phyloP scores from a whole-genome alignment of 2,888 invertebrate species.

The Resseliella maxima region DNA sequence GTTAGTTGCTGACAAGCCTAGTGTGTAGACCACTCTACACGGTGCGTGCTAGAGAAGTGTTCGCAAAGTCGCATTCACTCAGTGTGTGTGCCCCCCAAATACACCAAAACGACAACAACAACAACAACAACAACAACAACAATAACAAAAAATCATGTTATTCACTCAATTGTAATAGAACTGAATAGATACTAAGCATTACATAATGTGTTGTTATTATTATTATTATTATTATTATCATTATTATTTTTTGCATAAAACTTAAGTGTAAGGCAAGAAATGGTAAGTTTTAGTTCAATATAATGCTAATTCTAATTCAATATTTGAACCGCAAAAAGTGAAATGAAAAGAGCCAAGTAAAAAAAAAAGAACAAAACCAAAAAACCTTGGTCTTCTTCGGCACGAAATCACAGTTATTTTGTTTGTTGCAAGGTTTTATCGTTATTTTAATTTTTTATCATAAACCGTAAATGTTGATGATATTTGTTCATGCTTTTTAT shows the following conservation, averaged over 20 bases:
- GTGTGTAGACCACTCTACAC: constrained; percentile 37
- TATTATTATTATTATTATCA: constrained; percentile 32
- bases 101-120: background rate
- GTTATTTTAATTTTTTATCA: background rate
- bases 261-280: constrained; percentile 55
- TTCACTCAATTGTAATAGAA: constrained; percentile 54
- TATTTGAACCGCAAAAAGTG: background rate
- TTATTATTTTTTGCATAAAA: constrained; percentile 57
- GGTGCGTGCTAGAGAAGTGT: background rate
- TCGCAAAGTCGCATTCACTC: constrained; percentile 44
- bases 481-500: background rate
- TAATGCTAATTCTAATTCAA: background rate
- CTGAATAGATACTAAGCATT: constrained; percentile 44
- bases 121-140: background rate
- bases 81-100: constrained; percentile 26
- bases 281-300: background rate
- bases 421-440: constrained; percentile 16
- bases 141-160: background rate
- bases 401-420: constrained; percentile 14
- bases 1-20: constrained; percentile 44
- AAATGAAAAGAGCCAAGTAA: too few relatives aligned
- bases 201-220: constrained; percentile 49
- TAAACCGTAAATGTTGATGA: background rate
- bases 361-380: background rate
- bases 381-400: constrained; percentile 10